These are phyloP conservation scores for Myotis myotis DNA, from an alignment of 2,797 vertebrate species.

Conservation along the genomic window DNA sequence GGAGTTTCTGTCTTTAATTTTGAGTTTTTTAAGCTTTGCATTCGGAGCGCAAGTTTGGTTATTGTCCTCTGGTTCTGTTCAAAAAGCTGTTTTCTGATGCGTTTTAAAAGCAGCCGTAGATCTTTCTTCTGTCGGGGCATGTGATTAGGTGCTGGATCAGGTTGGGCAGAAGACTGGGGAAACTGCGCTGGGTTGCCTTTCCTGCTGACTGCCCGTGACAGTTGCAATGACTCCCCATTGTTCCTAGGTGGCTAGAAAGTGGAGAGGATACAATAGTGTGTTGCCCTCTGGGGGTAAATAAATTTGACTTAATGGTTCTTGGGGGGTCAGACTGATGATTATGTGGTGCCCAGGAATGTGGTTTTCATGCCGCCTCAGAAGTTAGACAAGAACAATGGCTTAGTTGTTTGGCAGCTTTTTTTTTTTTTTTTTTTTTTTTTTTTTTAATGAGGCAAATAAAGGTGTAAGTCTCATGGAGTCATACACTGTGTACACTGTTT, in stretches of 20 bases:
- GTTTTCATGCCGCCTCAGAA: constrained; percentile 88
- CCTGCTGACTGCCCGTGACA: constrained; percentile 89
- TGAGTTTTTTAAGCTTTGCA: constrained; percentile 83
- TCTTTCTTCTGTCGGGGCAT: constrained; percentile 72
- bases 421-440: background rate
- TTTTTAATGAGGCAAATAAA: constrained; percentile 51
- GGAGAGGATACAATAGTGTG: constrained; percentile 80
- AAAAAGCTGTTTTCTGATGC: constrained; percentile 84
- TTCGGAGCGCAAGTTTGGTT: constrained; percentile 90
- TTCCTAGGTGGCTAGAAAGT: constrained; percentile 86
- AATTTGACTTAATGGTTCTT: constrained; percentile 90
- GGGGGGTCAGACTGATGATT: constrained; percentile 87
- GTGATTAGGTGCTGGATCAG: constrained; percentile 84
- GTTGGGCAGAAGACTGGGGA: constrained; percentile 90
- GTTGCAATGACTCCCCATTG: constrained; percentile 96
- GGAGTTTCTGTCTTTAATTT: constrained; percentile 87
- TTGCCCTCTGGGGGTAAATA: constrained; percentile 88
- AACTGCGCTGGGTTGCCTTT: constrained; percentile 91
- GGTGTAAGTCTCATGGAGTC: constrained; percentile 39
- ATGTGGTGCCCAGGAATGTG: constrained; percentile 89
- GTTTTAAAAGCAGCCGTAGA: constrained; percentile 74
- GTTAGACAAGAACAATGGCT: constrained; percentile 86
- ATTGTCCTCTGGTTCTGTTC: constrained; percentile 89
- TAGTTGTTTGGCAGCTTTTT: constrained; percentile 74
- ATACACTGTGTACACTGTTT: background rate